Evolutionary conservation across 2,888 invertebrate species (phyloP), one percentile per base, ranked within the genome.

Genomic region (Drosophila anomelani): DNA sequence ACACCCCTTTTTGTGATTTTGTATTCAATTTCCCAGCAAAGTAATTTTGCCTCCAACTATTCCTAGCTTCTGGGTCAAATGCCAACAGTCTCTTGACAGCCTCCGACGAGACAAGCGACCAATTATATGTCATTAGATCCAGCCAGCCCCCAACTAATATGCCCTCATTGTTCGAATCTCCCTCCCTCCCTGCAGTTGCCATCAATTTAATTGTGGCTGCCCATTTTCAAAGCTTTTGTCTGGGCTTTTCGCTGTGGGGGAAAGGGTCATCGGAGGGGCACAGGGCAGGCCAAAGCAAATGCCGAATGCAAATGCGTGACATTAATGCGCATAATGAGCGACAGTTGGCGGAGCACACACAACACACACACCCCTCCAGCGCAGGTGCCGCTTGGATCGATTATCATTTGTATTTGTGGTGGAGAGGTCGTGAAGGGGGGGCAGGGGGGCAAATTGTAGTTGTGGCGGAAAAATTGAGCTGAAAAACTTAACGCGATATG

Each of bases 281-380:
- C 51, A 26, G 12, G n/a, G n/a, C 15, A 26, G 54, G 20, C 46
- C n/a, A 46, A 57, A 39, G 29, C 26, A 51, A 67, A 49, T 53
- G 54, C 29, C 62, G 68, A 72, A 79, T 68, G 71, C 68, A 54
- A 66, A 54, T 69, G 47, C 71, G 68, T 63, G 80, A 72, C 82
- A 80, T 78, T 87, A 85, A 85, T 76, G 79, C 78, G 76, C 70
- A 85, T 85, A 89, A 87, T 88, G 88, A 81, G 78, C 73, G 82
- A 53, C 70, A 64, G 59, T 39, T 39, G 59, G 54, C 29, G 70
- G 26, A 4, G 32, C 64, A 67, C 72, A 54, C 56, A 7, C 20
- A 20, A 20, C 20, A 68, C 23, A 23, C 72, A 57, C 56, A 51
- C 63, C 44, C 36, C 39, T 53, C 23, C 39, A 23, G 57, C 34